Evolutionary conservation across 2,888 invertebrate genomes (phyloP).

Genomic region (Eupithecia tripunctaria): DNA sequence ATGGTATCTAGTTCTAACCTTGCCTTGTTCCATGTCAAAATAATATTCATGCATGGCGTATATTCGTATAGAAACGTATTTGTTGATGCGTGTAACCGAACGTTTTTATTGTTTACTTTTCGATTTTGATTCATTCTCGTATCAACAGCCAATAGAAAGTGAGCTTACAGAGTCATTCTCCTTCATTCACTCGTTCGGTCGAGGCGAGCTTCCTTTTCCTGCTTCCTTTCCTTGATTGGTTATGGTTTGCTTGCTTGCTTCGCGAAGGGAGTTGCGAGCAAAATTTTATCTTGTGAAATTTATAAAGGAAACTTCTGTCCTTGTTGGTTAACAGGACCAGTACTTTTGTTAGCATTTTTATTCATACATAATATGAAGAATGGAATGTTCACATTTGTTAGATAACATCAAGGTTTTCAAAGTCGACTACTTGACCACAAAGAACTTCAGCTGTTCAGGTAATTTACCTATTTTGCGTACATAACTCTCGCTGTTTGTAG

Average conservation of each 20-base stretch:
- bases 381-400: conserved; percentile 89
- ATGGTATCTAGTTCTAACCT: no score
- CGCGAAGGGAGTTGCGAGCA: conserved; percentile 38
- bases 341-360: conserved; percentile 54
- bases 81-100: conserved; percentile 52
- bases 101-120: conserved; percentile 52
- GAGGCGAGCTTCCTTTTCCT: conserved; percentile 35
- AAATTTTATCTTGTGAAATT: conserved; percentile 38
- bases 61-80: not conserved
- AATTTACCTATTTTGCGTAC: conserved; percentile 60
- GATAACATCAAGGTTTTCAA: conserved; percentile 86
- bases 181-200: conserved; percentile 51
- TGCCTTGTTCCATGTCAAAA: no score
- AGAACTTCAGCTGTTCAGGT: conserved; percentile 88
- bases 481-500: conserved; percentile 42
- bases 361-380: conserved; percentile 74
- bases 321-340: conserved; percentile 62
- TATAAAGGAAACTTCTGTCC: conserved; percentile 46
- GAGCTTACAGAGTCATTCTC: conserved; percentile 54
- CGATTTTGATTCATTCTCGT: conserved; percentile 47
- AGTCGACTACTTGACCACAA: conserved; percentile 81
- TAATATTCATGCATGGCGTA: not conserved
- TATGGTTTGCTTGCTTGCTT: conserved; percentile 28
- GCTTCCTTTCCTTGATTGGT: conserved; percentile 35
- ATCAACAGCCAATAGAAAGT: conserved; percentile 47